Conservation (phyloP, 2,113 vertebrate genomes). For the Psittacus erithacus region DNA sequence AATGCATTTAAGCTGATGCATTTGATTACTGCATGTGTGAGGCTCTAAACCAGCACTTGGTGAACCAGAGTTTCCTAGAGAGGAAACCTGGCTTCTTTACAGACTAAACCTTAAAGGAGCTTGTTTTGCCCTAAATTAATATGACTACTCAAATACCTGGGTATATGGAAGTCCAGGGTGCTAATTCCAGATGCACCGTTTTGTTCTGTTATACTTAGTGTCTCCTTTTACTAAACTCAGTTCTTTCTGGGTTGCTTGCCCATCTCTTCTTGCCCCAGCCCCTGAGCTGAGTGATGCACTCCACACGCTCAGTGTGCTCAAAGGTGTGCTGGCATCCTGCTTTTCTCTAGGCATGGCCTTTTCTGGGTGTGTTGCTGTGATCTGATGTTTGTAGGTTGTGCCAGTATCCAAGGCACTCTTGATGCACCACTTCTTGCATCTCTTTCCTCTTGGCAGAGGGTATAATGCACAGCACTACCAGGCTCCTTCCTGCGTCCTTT, state of each 20-base stretch:
- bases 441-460: slow-evolving; percentile 22
- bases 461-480: slow-evolving; percentile 11
- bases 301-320: neutral
- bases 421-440: neutral
- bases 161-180: neutral
- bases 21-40: neutral
- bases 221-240: neutral
- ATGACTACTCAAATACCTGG: neutral
- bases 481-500: slow-evolving; percentile 36
- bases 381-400: slow-evolving; percentile 8
- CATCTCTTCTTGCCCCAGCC: neutral
- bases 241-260: neutral
- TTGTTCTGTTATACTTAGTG: slow-evolving; percentile 26
- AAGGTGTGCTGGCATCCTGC: neutral
- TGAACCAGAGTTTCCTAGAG: neutral
- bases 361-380: slow-evolving; percentile 19
- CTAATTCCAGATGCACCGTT: slow-evolving; percentile 69
- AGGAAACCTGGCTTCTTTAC: neutral
- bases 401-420: neutral
- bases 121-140: neutral
- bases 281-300: neutral
- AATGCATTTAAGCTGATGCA: neutral
- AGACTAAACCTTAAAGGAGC: neutral
- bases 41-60: neutral
- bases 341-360: slow-evolving; percentile 3